These are phyloP conservation scores for Littorina saxatilis DNA, from an alignment of 1,140 invertebrate species.

Conservation along the genomic window DNA sequence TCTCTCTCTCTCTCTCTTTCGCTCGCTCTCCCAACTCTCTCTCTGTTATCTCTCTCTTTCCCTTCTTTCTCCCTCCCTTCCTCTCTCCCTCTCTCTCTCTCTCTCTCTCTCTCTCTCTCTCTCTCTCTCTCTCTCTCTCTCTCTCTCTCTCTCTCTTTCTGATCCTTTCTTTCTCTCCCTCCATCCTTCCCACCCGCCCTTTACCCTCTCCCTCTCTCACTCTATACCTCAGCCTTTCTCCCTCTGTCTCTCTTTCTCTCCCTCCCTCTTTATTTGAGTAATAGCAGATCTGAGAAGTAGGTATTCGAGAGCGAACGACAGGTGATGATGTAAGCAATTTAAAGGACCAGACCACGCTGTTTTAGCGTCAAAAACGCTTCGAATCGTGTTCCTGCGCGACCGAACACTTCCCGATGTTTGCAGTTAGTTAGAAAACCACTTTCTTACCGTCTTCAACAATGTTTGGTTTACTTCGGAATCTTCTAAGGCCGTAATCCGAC, in stretches of 20 bases:
- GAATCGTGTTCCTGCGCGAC: no score
- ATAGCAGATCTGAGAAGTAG: no score
- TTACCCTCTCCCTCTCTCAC: constrained; percentile 18
- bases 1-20: not conserved
- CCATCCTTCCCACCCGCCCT: not conserved
- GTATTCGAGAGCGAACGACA: no score
- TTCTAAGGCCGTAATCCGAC: no score
- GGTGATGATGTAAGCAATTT: no score
- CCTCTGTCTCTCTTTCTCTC: constrained; percentile 12
- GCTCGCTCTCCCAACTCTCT: not conserved
- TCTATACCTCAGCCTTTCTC: constrained; percentile 28
- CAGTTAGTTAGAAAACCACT: no score
- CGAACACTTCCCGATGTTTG: no score
- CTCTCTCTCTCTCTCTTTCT: constrained; percentile 26
- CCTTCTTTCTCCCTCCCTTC: constrained; percentile 14
- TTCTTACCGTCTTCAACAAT: no score
- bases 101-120: constrained; percentile 29
- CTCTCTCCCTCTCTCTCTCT: constrained; percentile 29
- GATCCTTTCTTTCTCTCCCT: not conserved
- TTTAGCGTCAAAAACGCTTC: no score
- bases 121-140: constrained; percentile 13
- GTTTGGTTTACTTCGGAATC: no score
- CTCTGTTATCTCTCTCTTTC: not conserved
- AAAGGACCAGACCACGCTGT: no score
- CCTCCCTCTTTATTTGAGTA: not conserved